A percentile compares a stretch with the other conserved stretches of the same genome.
Conservation (phyloP, 1,140 invertebrate genomes). For the Plodia interpunctella region DNA sequence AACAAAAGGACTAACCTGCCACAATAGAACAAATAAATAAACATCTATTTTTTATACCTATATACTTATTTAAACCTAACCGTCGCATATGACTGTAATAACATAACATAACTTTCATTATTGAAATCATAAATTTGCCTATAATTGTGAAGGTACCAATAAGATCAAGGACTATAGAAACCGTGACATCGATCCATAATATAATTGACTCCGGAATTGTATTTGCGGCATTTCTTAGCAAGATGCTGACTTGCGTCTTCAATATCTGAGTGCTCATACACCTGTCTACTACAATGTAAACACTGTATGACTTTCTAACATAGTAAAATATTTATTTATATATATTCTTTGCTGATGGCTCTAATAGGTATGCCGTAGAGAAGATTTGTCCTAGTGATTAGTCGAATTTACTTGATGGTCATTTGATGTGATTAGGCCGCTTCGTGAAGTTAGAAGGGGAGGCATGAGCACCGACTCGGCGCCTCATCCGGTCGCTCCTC, state of each 20-base stretch:
- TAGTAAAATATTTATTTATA: no score
- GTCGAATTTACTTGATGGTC: constrained; percentile 28
- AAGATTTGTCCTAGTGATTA: constrained; percentile 17
- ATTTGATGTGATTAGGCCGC: constrained; percentile 32
- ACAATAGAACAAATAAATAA: neutral
- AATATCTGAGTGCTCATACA: neutral
- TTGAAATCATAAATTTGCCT: neutral
- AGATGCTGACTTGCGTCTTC: neutral
- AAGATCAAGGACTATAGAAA: neutral
- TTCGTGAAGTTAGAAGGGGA: constrained; percentile 59
- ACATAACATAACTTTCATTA: no score
- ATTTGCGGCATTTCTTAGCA: constrained; percentile 11
- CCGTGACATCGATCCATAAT: constrained; percentile 6
- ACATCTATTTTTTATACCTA: no score
- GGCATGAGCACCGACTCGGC: constrained; percentile 40
- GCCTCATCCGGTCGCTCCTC: constrained; percentile 60
- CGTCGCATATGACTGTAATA: no score
- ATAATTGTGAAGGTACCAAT: neutral
- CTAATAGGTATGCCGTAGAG: no score
- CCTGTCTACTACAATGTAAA: no score
- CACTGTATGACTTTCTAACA: no score
- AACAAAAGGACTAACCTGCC: neutral
- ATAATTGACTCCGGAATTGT: constrained; percentile 7
- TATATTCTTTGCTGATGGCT: no score
- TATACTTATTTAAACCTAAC: no score